phyloP scores from a whole-genome alignment of 2,113 vertebrate genomes.

The Physeter macrocephalus region DNA sequence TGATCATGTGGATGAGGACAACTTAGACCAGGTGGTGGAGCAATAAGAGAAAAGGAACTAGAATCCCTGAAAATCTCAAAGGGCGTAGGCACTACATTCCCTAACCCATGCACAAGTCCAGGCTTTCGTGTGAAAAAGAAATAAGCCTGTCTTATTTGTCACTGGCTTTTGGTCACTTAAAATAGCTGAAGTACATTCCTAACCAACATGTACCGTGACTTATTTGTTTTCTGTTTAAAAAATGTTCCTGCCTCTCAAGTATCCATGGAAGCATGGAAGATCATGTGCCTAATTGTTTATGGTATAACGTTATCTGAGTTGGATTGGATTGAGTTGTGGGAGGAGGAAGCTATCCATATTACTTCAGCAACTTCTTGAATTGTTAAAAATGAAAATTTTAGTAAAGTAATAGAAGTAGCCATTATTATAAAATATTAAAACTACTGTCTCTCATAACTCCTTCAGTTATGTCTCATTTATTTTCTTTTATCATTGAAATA shows the following conservation, averaged over 20 bases:
- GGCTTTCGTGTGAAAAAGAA: not conserved
- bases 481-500: constrained; percentile 10
- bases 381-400: not conserved
- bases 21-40: not conserved
- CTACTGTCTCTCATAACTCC: not conserved
- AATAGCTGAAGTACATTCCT: not conserved
- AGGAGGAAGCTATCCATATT: not conserved
- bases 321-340: not conserved
- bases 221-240: not conserved
- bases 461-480: not conserved
- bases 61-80: not conserved
- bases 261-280: not conserved
- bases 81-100: not conserved
- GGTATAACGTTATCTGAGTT: not conserved
- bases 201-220: not conserved
- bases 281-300: not conserved
- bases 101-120: not conserved
- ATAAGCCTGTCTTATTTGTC: not conserved
- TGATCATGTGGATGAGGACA: not conserved
- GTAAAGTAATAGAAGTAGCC: not conserved
- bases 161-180: not conserved
- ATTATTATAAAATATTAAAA: not conserved
- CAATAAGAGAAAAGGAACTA: not conserved
- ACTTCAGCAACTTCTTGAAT: not conserved
- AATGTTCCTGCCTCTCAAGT: not conserved